These are phyloP conservation scores for Boulengeromyrus knoepffleri DNA, from an alignment of 2,113 vertebrate species.

Conservation along the genomic window DNA sequence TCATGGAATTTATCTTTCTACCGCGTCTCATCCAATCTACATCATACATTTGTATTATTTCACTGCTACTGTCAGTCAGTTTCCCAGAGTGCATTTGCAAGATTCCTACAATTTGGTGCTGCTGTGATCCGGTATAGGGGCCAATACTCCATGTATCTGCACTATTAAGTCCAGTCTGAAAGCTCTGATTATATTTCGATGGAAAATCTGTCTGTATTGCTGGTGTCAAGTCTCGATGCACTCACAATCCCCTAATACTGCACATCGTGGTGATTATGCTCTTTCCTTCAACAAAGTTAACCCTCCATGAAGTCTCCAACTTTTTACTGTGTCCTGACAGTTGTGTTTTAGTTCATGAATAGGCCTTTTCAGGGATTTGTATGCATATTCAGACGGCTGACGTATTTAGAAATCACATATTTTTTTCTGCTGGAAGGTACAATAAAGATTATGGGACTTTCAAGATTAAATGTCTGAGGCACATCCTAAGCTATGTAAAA, in stretches of 20 bases:
- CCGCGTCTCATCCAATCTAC: not conserved
- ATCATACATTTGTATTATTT: not conserved
- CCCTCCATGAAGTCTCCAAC: constrained; percentile 17
- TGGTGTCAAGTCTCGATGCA: not conserved
- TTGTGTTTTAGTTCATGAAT: constrained; percentile 19
- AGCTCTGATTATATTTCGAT: not conserved
- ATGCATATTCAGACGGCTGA: constrained; percentile 4
- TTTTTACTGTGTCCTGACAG: constrained; percentile 5
- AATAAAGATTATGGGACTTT: constrained; percentile 23
- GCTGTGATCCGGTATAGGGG: not conserved
- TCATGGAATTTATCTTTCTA: not conserved
- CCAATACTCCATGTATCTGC: not conserved
- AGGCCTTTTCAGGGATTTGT: constrained; percentile 18
- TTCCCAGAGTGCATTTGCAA: not conserved
- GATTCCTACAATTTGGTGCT: not conserved
- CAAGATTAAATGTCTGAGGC: constrained; percentile 17
- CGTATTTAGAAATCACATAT: constrained; percentile 15
- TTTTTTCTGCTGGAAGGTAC: constrained; percentile 3
- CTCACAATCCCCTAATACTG: not conserved
- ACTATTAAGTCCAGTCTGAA: not conserved
- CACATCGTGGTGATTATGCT: not conserved
- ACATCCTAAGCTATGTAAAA: constrained; percentile 16
- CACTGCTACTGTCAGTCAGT: not conserved
- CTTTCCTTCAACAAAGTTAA: constrained; percentile 9
- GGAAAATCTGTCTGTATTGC: constrained; percentile 11